A percentile compares a stretch with the other conserved stretches of the same genome.
These are phyloP conservation scores for Eremobia ochroleuca DNA, from an alignment of 2,888 invertebrate genomes.

Conservation along the genomic window DNA sequence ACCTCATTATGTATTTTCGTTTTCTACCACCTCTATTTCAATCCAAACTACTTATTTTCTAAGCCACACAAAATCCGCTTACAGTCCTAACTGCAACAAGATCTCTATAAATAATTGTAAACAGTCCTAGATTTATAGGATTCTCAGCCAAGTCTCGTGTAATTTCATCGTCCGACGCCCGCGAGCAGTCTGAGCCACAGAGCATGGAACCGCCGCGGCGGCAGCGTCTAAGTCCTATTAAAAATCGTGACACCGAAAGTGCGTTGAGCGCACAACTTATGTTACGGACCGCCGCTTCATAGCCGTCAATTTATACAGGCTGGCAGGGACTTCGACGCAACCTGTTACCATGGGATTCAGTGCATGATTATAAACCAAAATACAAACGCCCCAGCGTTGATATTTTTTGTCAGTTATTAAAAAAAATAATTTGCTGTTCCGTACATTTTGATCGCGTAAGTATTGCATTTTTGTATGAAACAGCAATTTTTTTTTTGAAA, in stretches of 20 bases:
- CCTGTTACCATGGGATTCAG: no score
- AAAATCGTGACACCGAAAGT: background rate
- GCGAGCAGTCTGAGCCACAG: constrained; percentile 22
- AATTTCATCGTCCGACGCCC: constrained; percentile 65
- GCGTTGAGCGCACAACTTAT: no score
- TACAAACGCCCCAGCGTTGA: no score
- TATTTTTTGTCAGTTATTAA: no score
- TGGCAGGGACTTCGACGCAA: no score
- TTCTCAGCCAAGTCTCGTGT: constrained; percentile 18
- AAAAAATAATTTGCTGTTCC: no score
- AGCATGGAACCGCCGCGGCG: background rate
- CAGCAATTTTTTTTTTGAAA: no score
- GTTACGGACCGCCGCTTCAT: background rate
- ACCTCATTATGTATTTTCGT: background rate
- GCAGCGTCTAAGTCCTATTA: background rate
- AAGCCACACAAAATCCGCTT: constrained; percentile 15
- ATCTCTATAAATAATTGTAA: constrained; percentile 20
- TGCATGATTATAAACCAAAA: no score
- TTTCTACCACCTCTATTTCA: background rate
- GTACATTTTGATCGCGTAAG: no score
- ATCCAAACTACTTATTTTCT: constrained; percentile 5
- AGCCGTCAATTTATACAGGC: background rate
- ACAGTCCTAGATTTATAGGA: constrained; percentile 35
- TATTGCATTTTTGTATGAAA: no score
- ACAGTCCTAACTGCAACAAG: constrained; percentile 4